Base-by-base conservation (phyloP, 1,140 invertebrate species). In the Formica exsecta region DNA sequence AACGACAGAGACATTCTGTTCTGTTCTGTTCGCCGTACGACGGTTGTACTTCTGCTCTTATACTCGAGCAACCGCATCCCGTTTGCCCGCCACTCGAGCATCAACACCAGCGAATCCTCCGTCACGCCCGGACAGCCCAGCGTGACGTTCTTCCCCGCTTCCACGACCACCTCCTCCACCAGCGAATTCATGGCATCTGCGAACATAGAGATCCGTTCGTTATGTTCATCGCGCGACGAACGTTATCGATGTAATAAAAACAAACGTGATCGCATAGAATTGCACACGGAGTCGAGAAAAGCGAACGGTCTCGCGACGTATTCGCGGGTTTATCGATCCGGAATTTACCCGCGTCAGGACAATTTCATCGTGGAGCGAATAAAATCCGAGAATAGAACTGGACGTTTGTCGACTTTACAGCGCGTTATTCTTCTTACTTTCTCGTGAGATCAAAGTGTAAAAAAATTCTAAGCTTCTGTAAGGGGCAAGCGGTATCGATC, bases 71-170 rank as follows among this genome's bases (percentile, higher is more conserved):
- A 85, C 61, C 90, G 91, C 85, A 94, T 86, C 74, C 93, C 93
- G 76, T 95, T 93, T 59, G 95, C 95, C 77, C 95, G 95, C 97
- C 97, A 97, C 89, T 96, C 96, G 85, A 97, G 93, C 74, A 95
- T 96, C 88, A 96, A 93, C 86, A 97, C 96, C 89, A 97, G 92
- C 11, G 96, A 96, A 86, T 96, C 95, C 92, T 96, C 96, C 70
- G 95, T 96, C 57, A 97, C 96, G 16, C 96, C 96, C 2, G 97
- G 96, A 94, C 96, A 97, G 51, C 96, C 94, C 87, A 97, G 92
- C 59, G 96, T 96, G 76, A 96, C 95, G 93, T 97, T 97, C 81
- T 96, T 95, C 64, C 96, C 96, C n/a, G 97, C 96, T 88, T 96
- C 96, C 25, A 96, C 96, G 85, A 96, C 94, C 59, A 96, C 94